These are phyloP conservation scores for Notolabrus celidotus DNA, from an alignment of 2,797 vertebrate genomes.

Conservation along the genomic window DNA sequence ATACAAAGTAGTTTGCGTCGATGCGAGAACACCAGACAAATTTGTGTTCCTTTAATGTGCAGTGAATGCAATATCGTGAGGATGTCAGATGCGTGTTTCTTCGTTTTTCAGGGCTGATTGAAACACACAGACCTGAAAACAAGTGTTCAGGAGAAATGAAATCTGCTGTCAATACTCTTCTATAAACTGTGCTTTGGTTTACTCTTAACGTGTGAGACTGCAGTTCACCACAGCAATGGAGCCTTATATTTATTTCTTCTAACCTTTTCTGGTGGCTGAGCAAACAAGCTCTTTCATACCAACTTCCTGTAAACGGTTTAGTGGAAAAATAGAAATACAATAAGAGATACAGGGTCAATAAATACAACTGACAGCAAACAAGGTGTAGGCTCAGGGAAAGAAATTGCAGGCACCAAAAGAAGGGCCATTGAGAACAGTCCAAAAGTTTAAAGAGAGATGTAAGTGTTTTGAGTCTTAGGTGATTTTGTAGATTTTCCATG, in stretches of 20 bases:
- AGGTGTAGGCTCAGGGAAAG: neutral
- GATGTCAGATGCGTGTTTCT: constrained; percentile 25
- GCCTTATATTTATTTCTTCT: neutral
- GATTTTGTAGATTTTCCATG: constrained; percentile 8
- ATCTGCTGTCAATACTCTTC: neutral
- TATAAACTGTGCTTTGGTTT: neutral
- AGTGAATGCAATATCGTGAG: constrained; percentile 17
- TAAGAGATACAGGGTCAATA: constrained; percentile 9
- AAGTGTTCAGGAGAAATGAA: neutral
- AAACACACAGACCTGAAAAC: constrained; percentile 6
- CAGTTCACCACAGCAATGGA: neutral
- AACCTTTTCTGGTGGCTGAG: neutral
- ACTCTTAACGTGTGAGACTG: neutral
- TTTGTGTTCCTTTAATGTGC: constrained; percentile 65
- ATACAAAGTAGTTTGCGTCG: constrained; percentile 64
- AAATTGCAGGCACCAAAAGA: neutral
- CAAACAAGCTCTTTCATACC: neutral
- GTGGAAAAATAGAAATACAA: constrained; percentile 7
- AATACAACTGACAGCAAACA: constrained; percentile 18
- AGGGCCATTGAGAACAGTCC: neutral
- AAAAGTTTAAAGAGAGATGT: neutral
- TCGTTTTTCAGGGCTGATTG: constrained; percentile 14
- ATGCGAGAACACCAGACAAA: constrained; percentile 41
- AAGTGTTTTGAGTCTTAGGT: constrained; percentile 1
- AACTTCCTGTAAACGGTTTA: neutral